Base-by-base conservation (phyloP, 2,797 vertebrate species). In the Aselliscus stoliczkanus region DNA sequence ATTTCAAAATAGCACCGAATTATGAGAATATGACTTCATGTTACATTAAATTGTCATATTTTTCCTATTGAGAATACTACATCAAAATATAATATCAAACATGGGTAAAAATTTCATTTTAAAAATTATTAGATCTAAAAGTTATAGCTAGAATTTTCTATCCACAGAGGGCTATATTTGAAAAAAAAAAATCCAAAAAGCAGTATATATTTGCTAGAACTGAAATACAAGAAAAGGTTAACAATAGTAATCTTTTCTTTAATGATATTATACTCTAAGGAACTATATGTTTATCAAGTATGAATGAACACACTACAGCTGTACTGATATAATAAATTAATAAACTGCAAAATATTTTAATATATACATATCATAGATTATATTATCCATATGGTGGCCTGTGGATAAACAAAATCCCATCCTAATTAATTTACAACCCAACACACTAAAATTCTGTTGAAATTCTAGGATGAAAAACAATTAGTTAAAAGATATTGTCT, bases 1-100 rank as follows among this genome's bases (percentile, higher is more conserved):
- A 84, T 92, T 94, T 95, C 20, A 93, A 96, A 95, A 97, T 47
- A 97, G 80, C 21, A 93, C 6, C 69, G 7, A 72, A 82, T 88
- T 97, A 89, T 97, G 97, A 86, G 44, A 84, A 37, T 91, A 86
- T 75, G 47, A 60, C 15, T 52, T 87, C 31, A 82, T 21, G 6
- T 52, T 90, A 87, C 29, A 95, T 69, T 86, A 85, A 94, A 90
- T 90, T 84, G 56, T 54, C 42, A 72, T n/a, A 31, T 60, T 93
- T 88, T 73, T 90, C n/a, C 44, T 64, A 70, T 1, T 31, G 4
- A 92, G 75, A 97, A 89, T 52, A 69, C 62, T 93, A 50, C 1
- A 90, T 90, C 93, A 92, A 80, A 96, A 96, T 52, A 87, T 70
- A 94, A 94, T 73, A 94, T 34, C 72, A 58, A 93, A 96, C 2